Evolutionary conservation across 1,140 invertebrate species (phyloP).

Genomic region (Drosophila busckii): DNA sequence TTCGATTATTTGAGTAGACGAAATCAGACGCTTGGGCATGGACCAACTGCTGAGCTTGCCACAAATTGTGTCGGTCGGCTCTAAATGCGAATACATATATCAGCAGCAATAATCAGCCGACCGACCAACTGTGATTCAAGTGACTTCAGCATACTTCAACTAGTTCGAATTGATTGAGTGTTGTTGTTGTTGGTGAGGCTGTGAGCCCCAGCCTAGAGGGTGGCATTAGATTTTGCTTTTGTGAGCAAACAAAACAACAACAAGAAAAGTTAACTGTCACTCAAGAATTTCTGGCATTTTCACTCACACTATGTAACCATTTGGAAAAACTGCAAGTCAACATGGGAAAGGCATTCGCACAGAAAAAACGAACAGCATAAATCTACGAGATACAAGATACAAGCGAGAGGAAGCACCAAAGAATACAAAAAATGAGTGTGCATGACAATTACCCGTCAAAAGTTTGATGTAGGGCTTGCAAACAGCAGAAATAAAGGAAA

Average conservation of each 20-base stretch:
- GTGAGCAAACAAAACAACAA: background rate
- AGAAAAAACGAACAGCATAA: slow-evolving; percentile 5
- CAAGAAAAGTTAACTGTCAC: slow-evolving; percentile 58
- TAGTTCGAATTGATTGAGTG: slow-evolving; percentile 33
- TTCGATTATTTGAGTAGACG: slow-evolving; percentile 17
- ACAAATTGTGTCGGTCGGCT: slow-evolving; percentile 65
- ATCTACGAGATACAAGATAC: slow-evolving; percentile 4
- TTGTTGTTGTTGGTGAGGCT: background rate
- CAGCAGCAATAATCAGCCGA: slow-evolving; percentile 61
- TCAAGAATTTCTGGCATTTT: slow-evolving; percentile 62
- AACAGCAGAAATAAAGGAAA: background rate
- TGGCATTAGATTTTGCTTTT: slow-evolving; percentile 45
- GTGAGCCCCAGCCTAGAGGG: slow-evolving; percentile 6
- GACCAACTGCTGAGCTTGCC: slow-evolving; percentile 52
- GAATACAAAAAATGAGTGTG: slow-evolving; percentile 37
- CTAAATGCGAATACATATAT: slow-evolving; percentile 73
- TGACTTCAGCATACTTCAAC: slow-evolving; percentile 44
- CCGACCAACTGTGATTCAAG: slow-evolving; percentile 43
- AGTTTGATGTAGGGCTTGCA: slow-evolving; percentile 56
- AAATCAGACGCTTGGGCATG: slow-evolving; percentile 3
- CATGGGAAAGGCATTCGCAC: slow-evolving; percentile 34
- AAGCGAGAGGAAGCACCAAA: background rate
- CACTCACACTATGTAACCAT: slow-evolving; percentile 39
- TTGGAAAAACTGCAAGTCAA: slow-evolving; percentile 67
- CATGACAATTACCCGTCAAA: slow-evolving; percentile 67